phyloP scores from a whole-genome alignment of 37 sponge, comb jelly and placozoan genomes.

The Geodia barretti region DNA sequence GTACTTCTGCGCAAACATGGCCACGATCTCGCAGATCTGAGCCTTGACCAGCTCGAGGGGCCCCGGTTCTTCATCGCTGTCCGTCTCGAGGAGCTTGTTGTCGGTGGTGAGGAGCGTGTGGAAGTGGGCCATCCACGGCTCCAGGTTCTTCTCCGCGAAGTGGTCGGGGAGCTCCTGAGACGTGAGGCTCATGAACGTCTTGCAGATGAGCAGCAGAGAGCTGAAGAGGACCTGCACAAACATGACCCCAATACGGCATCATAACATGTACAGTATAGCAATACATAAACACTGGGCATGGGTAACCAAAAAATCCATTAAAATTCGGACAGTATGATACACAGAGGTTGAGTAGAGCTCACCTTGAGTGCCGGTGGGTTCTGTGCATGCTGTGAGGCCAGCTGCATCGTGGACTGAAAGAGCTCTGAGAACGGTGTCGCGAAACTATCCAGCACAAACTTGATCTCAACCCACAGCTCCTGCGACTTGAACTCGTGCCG shows the following conservation, averaged over 20 bases:
- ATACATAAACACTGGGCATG: no score
- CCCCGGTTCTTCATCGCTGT: constrained; percentile 87
- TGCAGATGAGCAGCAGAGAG: constrained; percentile 89
- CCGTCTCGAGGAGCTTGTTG: constrained; percentile 86
- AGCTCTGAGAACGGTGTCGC: constrained; percentile 82
- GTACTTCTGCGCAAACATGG: constrained; percentile 98
- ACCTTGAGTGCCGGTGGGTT: constrained; percentile 77
- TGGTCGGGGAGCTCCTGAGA: constrained; percentile 97
- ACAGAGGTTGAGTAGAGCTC: not conserved
- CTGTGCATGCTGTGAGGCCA: constrained; percentile 72
- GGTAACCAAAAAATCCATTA: no score
- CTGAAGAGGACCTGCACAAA: constrained; percentile 79
- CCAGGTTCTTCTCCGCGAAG: constrained; percentile 95
- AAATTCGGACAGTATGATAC: no score
- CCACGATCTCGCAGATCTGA: constrained; percentile 87
- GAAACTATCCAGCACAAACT: constrained; percentile 88
- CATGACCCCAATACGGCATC: no score
- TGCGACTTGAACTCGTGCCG: constrained; percentile 94
- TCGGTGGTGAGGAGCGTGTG: constrained; percentile 74
- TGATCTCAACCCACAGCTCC: constrained; percentile 94
- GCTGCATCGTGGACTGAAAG: constrained; percentile 80
- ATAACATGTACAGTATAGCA: no score
- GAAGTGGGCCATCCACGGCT: constrained; percentile 92
- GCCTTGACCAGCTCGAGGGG: constrained; percentile 91
- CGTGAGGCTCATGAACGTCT: constrained; percentile 88